Percentiles rank a stretch among this genome's conserved stretches.
phyloP scores from a whole-genome alignment of 2,113 vertebrate species.

The Martes martes region DNA sequence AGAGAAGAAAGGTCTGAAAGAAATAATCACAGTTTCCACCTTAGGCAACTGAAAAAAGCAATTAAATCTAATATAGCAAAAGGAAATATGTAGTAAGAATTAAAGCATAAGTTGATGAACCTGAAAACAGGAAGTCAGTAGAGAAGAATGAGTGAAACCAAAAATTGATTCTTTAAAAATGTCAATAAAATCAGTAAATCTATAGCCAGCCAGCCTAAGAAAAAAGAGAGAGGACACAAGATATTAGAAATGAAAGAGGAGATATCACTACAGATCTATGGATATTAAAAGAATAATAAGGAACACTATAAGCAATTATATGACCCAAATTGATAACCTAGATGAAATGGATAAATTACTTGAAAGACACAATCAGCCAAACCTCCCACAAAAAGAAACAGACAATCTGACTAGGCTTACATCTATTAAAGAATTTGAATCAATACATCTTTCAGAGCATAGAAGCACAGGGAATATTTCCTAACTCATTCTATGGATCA shows the following conservation, averaged over 20 bases:
- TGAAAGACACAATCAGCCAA: not conserved
- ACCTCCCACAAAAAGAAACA: not conserved
- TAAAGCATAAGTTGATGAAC: not conserved
- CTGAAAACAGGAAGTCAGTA: not conserved
- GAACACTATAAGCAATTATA: not conserved
- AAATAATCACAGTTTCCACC: not conserved
- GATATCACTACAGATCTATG: not conserved
- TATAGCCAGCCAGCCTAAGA: not conserved
- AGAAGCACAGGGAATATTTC: not conserved
- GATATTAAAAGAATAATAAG: not conserved
- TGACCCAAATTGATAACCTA: not conserved
- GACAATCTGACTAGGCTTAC: not conserved
- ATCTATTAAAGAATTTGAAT: not conserved
- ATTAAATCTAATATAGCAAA: not conserved
- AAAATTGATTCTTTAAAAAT: not conserved
- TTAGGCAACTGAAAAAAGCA: not conserved
- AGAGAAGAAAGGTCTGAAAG: not conserved
- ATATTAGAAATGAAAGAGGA: not conserved
- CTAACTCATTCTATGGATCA: not conserved
- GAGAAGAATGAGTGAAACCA: not conserved
- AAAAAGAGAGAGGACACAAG: not conserved
- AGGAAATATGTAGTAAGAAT: not conserved
- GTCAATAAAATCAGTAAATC: not conserved
- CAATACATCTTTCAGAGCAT: not conserved
- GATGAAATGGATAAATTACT: not conserved